Percentiles rank a stretch among this genome's conserved stretches.
Conservation (phyloP, 2,113 vertebrate species). For the Oreochromis niloticus region DNA sequence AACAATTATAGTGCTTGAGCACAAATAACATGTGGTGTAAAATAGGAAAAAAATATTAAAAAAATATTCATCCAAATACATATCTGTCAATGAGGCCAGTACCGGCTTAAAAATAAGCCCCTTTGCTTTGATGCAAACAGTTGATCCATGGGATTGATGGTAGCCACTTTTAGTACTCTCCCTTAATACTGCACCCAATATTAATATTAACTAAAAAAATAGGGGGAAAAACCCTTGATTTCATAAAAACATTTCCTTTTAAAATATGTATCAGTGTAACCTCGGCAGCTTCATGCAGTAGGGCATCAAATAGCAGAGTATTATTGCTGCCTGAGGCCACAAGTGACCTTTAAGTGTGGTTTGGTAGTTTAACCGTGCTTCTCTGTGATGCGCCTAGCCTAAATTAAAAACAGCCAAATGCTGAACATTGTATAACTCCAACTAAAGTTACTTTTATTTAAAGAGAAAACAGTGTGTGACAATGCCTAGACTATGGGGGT, state of each 20-base stretch:
- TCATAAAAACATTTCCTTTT: not conserved
- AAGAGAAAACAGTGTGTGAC: not conserved
- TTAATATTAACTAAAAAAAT: not conserved
- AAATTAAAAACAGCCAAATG: not conserved
- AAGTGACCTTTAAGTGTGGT: not conserved
- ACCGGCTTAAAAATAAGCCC: not conserved
- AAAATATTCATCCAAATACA: not conserved
- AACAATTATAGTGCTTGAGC: not conserved
- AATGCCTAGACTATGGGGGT: not conserved
- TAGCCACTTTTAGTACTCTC: not conserved
- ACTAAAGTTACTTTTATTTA: not conserved
- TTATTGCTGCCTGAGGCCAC: not conserved
- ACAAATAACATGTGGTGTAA: not conserved
- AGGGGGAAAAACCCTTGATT: fast-evolving
- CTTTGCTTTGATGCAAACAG: not conserved
- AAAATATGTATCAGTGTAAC: not conserved
- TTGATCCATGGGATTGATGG: not conserved
- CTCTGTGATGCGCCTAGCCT: not conserved
- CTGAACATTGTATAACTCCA: not conserved
- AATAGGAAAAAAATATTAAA: not conserved
- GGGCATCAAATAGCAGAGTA: not conserved
- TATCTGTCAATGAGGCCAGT: not conserved
- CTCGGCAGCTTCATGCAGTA: not conserved
- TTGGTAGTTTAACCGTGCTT: not conserved
- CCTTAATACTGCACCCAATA: not conserved